Evolutionary conservation across 2,888 invertebrate genomes (phyloP), one percentile per base, ranked within the genome.

Genomic region (Ennomos erosarius): DNA sequence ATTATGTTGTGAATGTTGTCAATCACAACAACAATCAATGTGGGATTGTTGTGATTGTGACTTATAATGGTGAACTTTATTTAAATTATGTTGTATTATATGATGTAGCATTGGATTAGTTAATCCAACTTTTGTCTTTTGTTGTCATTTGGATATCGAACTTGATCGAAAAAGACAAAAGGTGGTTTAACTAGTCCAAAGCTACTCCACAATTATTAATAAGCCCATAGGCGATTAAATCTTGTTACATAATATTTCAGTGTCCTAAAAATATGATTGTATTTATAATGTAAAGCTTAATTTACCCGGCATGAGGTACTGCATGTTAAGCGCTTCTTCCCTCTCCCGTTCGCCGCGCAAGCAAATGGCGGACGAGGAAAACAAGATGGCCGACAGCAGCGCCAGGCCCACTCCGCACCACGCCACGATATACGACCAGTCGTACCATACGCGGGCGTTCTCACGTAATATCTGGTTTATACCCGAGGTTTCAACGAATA

Each of bases 361-460:
- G 93, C 98, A 98, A 93, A 98, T 96, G 85, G 98, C 98, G 81
- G 98, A 97, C 86, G 97, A 97, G 81, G 97, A 97, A 91, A 98
- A 96, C 90, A 98, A 95, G 88, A 98, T 96, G 93, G 98, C 97
- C 79, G 98, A 96, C 88, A 98, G 93, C 85, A 98, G 94, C 81
- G 97, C 95, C 93, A 97, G 96, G 78, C 96, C 98, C 84, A 98
- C 98, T 90, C 98, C 98, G 92, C 98, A 96, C 98, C 98, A 99
- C 89, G 98, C 97, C 86, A 98, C 95, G 94, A 98, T 96, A 94
- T 98, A 99, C 79, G 98, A 98, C 98, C 98, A 99, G 92, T 98
- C 98, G 93, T 98, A 98, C 93, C 95, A 95, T 83, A 96, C 94
- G 93, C 96, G 95, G 75, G 96, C 95, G 92, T 96, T 96, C 87